Evolutionary conservation across 2,797 vertebrate genomes (phyloP).

Genomic region (Apogon hyalosoma): DNA sequence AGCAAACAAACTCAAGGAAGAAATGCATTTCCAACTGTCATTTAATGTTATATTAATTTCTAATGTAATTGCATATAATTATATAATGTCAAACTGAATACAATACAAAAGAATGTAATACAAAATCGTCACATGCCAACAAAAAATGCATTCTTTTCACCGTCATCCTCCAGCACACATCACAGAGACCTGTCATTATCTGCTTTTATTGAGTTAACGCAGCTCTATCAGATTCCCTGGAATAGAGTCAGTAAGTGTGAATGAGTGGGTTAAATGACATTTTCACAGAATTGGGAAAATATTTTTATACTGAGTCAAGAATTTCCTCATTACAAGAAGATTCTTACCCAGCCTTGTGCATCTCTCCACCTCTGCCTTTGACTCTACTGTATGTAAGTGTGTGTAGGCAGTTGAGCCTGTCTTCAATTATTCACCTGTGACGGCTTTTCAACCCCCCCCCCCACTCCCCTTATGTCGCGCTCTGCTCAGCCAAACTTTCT

Average conservation of each 20-base stretch:
- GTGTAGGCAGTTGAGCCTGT: slow-evolving; percentile 59
- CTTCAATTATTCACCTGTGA: slow-evolving; percentile 80
- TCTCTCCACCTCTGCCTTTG: slow-evolving; percentile 53
- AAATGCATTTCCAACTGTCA: no score
- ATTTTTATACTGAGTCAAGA: slow-evolving; percentile 65
- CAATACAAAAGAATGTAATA: no score
- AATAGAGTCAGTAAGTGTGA: slow-evolving; percentile 37
- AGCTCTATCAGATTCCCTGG: slow-evolving; percentile 34
- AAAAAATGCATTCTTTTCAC: slow-evolving; percentile 13
- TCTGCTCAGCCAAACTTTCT: slow-evolving; percentile 73
- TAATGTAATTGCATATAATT: no score
- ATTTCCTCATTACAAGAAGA: slow-evolving; percentile 66
- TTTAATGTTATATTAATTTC: no score
- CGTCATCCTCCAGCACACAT: slow-evolving; percentile 32
- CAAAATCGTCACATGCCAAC: no score
- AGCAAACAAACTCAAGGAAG: no score
- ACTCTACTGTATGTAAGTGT: slow-evolving; percentile 41
- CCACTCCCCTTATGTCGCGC: slow-evolving; percentile 47
- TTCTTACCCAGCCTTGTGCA: slow-evolving; percentile 54
- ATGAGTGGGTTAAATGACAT: slow-evolving; percentile 52
- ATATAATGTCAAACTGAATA: no score
- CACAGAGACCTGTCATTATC: slow-evolving; percentile 44
- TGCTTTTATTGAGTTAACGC: slow-evolving; percentile 43
- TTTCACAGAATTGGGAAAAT: slow-evolving; percentile 50
- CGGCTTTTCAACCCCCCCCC: slow-evolving; percentile 70